A percentile compares a stretch with the other conserved stretches of the same genome.
phyloP scores from a whole-genome alignment of 2,888 invertebrate genomes.

The Macaria notata region DNA sequence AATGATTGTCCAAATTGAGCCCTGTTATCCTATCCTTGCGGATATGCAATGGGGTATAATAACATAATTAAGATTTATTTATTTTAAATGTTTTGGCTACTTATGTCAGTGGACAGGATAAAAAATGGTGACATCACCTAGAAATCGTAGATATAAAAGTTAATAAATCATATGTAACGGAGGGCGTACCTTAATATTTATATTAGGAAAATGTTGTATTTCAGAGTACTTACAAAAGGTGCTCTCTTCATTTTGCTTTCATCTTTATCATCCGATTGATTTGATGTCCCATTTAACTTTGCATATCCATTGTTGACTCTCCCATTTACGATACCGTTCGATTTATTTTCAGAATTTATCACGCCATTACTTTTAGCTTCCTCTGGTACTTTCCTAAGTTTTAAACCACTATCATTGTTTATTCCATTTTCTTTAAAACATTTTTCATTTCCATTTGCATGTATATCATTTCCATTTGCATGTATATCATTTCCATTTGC shows the following conservation, averaged over 20 bases:
- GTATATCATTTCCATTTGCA: not conserved
- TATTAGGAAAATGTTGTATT: not conserved
- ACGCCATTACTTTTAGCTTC: not conserved
- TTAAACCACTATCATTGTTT: not conserved
- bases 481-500: too few relatives aligned
- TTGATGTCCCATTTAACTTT: not conserved
- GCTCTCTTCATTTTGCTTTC: not conserved
- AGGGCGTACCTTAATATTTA: too few relatives aligned
- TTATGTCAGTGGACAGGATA: too few relatives aligned
- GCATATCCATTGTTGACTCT: not conserved
- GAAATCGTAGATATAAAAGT: too few relatives aligned
- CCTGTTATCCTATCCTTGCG: too few relatives aligned
- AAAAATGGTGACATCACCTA: too few relatives aligned
- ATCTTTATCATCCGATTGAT: not conserved
- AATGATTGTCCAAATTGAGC: too few relatives aligned
- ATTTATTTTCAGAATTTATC: not conserved
- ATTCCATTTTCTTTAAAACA: not conserved
- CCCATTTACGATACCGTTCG: not conserved
- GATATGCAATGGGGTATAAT: too few relatives aligned
- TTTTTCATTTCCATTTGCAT: not conserved
- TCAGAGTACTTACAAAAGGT: conserved; percentile 7
- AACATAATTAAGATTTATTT: too few relatives aligned
- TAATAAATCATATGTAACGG: too few relatives aligned
- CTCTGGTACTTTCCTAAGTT: not conserved
- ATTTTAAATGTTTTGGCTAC: too few relatives aligned